Base-by-base conservation (phyloP, 2,113 vertebrate genomes). In the Shinisaurus crocodilurus region DNA sequence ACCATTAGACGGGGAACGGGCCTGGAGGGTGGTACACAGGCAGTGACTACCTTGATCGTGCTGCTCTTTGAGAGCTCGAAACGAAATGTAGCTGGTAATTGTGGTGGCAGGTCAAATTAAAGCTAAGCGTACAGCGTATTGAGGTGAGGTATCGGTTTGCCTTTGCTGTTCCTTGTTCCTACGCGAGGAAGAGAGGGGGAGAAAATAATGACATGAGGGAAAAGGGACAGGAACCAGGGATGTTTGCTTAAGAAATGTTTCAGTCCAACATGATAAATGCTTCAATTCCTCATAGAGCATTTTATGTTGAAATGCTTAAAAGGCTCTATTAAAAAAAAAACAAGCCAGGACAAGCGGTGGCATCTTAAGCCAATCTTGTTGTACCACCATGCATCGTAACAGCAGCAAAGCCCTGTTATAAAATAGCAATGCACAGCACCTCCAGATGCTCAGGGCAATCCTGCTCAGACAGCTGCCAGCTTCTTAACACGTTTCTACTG, bases 51-150 rank as follows among this genome's bases (percentile, higher is more conserved):
- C n/a, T n/a, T 92, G 83, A 93, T 92, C 77, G 77, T 25, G 77
- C 65, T 63, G 65, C 74, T 92, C 70, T 87, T 81, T 87, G 88
- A 82, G 6, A 6, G 69, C 85, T 69, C 43, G 80, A 81, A 87
- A n/a, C n/a, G n/a, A n/a, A 84, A 93, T 94, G 90, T 92, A 91
- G 82, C 82, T 95, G 65, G 50, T 48, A 79, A 80, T 48, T 60
- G 74, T 81, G 50, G 50, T 85, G 87, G 91, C 90, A 88, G 90
- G 91, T 92, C 88, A 94, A 88, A 89, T 95, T 92, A 87, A 72
- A 93, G 86, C 90, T 76, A 92, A 91, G 94, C 91, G 82, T 80
- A 79, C 92, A 85, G 86, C 27, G 63, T 85, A 84, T 89, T 76
- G 90, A 92, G 77, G 94, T 77, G 88, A 63, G 9, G 76, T 93